These are phyloP conservation scores for Patella vulgata DNA, from an alignment of 1,140 invertebrate genomes.

Conservation along the genomic window DNA sequence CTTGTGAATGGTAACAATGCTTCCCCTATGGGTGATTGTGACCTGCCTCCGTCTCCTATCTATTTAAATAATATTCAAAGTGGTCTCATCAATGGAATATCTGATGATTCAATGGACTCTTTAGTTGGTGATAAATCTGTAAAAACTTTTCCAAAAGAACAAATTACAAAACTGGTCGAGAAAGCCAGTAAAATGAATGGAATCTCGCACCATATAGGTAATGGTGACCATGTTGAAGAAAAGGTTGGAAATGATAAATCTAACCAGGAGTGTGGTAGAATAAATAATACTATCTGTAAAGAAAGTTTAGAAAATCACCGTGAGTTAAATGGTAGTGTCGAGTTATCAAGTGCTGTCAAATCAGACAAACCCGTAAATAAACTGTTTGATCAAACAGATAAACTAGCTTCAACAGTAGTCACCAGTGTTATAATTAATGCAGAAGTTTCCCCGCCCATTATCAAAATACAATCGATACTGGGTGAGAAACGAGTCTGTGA, in stretches of 20 bases:
- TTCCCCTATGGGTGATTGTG: constrained; percentile 25
- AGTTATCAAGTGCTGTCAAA: too few relatives aligned
- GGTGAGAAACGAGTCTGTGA: constrained; percentile 14
- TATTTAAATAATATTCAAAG: constrained; percentile 1
- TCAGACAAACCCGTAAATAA: too few relatives aligned
- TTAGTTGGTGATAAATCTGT: constrained; percentile 19
- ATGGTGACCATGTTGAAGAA: constrained; percentile 20
- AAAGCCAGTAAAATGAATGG: constrained; percentile 36
- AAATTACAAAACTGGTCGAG: constrained; percentile 24
- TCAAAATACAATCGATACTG: too few relatives aligned
- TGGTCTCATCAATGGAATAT: constrained; percentile 27
- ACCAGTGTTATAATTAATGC: too few relatives aligned
- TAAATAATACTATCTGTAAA: too few relatives aligned
- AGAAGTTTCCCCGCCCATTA: too few relatives aligned
- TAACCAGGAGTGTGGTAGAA: too few relatives aligned
- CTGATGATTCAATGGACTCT: constrained; percentile 9
- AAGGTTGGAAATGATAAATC: too few relatives aligned
- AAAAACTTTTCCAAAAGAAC: constrained; percentile 14
- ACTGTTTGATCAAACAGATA: too few relatives aligned
- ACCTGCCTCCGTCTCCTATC: constrained; percentile 33
- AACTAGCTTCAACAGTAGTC: too few relatives aligned
- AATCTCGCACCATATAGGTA: constrained; percentile 37
- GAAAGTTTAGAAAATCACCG: too few relatives aligned
- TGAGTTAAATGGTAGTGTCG: too few relatives aligned
- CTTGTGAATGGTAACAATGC: constrained; percentile 5